These are phyloP conservation scores for Arion vulgaris DNA, from an alignment of 1,140 invertebrate genomes.

Conservation along the genomic window DNA sequence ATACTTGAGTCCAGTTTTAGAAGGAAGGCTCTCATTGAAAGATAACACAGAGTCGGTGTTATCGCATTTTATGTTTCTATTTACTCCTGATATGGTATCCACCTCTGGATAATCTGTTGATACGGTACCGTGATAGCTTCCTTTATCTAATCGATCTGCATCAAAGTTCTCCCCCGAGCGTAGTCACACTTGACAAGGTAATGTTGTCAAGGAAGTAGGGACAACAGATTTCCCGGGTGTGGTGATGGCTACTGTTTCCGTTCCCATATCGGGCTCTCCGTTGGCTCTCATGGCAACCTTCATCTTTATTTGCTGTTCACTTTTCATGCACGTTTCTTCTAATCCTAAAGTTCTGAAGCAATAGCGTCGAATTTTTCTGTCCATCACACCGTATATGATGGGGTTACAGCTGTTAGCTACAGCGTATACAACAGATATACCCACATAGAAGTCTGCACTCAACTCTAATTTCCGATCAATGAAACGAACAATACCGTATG, in stretches of 20 bases:
- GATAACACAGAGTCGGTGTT: background rate
- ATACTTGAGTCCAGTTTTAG: background rate
- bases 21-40: background rate
- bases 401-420: constrained; percentile 70
- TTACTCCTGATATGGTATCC: background rate
- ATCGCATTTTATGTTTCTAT: background rate
- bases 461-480: constrained; percentile 65
- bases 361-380: constrained; percentile 64
- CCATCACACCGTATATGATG: constrained; percentile 71
- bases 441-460: constrained; percentile 70
- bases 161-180: constrained; percentile 39
- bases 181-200: constrained; percentile 36
- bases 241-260: constrained; percentile 36
- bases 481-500: constrained; percentile 69
- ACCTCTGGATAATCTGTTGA: background rate
- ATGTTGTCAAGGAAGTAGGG: background rate
- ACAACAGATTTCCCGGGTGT: background rate
- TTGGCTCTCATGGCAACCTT: constrained; percentile 39
- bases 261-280: constrained; percentile 39
- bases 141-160: background rate
- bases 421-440: constrained; percentile 70
- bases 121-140: background rate
- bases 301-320: constrained; percentile 39
- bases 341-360: constrained; percentile 59
- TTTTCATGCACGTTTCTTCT: constrained; percentile 44